Evolutionary conservation across 2,888 invertebrate genomes (phyloP).

Genomic region (Tenthredo amoena): DNA sequence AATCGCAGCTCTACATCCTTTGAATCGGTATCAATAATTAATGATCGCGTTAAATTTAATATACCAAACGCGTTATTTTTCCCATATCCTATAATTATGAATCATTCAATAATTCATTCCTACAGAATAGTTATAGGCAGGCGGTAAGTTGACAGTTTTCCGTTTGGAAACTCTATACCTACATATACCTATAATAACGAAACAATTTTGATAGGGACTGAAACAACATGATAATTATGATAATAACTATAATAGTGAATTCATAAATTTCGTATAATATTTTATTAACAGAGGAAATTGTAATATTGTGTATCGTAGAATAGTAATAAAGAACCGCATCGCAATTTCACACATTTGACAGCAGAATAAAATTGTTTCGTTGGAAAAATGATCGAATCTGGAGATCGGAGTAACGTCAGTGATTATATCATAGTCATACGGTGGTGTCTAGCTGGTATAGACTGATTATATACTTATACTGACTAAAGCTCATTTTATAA

Average conservation of each 20-base stretch:
- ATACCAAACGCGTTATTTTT: background rate
- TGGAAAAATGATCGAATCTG: constrained; percentile 6
- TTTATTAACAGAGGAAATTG: background rate
- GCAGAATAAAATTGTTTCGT: background rate
- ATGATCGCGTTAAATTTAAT: no score
- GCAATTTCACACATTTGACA: background rate
- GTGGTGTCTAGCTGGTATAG: background rate
- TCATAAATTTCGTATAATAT: background rate
- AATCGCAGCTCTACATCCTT: background rate
- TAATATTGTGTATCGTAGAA: background rate
- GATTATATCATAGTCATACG: background rate
- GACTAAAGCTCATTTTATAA: background rate
- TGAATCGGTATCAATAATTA: no score
- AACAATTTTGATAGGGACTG: background rate
- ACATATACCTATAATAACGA: background rate
- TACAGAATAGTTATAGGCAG: background rate
- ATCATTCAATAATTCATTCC: background rate
- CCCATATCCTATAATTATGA: background rate
- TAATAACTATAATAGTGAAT: background rate
- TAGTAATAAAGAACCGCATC: background rate
- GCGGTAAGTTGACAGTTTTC: background rate
- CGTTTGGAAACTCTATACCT: background rate
- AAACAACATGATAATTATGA: background rate
- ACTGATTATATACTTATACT: background rate
- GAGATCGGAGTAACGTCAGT: background rate